These are phyloP conservation scores for Mandrillus leucophaeus DNA, from an alignment of 2,113 vertebrate genomes.

Conservation along the genomic window DNA sequence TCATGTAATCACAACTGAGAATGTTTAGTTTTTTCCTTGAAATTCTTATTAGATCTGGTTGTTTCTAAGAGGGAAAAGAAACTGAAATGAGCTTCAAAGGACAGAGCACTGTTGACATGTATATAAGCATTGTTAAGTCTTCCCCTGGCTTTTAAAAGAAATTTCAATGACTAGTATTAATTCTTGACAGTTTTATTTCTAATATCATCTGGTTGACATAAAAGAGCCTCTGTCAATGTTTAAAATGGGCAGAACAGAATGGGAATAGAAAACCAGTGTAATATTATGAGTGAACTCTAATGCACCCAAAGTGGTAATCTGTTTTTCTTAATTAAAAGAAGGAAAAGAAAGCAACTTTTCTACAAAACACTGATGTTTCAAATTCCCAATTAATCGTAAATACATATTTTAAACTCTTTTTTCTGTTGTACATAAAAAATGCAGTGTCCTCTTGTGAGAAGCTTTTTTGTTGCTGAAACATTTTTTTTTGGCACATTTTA, in stretches of 20 bases:
- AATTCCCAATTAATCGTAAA: neutral
- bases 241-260: constrained; percentile 65
- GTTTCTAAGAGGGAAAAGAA: constrained; percentile 52
- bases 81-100: constrained; percentile 60
- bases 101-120: constrained; percentile 50
- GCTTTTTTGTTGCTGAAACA: constrained; percentile 8
- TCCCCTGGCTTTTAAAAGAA: constrained; percentile 39
- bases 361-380: neutral
- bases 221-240: constrained; percentile 35
- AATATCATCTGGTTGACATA: constrained; percentile 56
- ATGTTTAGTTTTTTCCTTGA: constrained; percentile 52
- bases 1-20: constrained; percentile 45
- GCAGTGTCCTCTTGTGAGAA: neutral
- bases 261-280: constrained; percentile 40
- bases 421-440: neutral
- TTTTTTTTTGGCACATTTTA: constrained; percentile 30
- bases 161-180: constrained; percentile 43
- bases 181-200: constrained; percentile 67
- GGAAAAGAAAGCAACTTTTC: neutral
- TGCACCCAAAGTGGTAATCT: neutral
- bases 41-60: constrained; percentile 70
- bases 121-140: constrained; percentile 56
- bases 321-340: neutral
- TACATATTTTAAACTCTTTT: neutral
- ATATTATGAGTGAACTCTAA: neutral